Conservation (phyloP, 2,888 invertebrate genomes). For the Sphinx pinastri region DNA sequence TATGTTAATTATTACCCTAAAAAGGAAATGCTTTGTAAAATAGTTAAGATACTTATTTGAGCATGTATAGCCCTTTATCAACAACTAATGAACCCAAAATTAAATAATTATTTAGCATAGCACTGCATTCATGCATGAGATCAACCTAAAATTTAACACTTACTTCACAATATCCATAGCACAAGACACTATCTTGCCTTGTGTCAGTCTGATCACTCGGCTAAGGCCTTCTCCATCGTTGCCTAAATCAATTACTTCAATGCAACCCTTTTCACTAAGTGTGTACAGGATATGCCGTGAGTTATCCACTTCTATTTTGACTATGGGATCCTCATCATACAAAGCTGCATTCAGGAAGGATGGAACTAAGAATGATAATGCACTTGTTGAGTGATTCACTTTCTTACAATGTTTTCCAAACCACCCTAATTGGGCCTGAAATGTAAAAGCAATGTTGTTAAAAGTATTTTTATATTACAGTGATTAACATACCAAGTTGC, state of each 20-base stretch:
- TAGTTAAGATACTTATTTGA: too few species aligned
- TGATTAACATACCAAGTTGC: not conserved
- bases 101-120: too few species aligned
- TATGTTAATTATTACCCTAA: too few species aligned
- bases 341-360: conserved; percentile 94
- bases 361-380: conserved; percentile 94
- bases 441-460: conserved; percentile 14
- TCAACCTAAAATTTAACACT: conserved; percentile 45
- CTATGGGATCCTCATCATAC: conserved; percentile 94
- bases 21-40: too few species aligned
- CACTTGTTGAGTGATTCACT: conserved; percentile 95
- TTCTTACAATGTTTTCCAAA: conserved; percentile 97
- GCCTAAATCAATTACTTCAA: conserved; percentile 95
- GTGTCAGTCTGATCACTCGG: conserved; percentile 89
- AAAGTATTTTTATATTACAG: not conserved
- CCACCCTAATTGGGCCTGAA: conserved; percentile 93
- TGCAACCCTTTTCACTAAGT: conserved; percentile 93
- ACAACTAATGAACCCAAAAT: too few species aligned
- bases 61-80: too few species aligned
- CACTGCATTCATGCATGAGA: not conserved
- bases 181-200: conserved; percentile 88
- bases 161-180: conserved; percentile 93
- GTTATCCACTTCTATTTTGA: conserved; percentile 95
- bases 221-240: conserved; percentile 88
- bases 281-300: conserved; percentile 95